phyloP scores from a whole-genome alignment of 2,888 invertebrate genomes.

The Drosophila colorata region DNA sequence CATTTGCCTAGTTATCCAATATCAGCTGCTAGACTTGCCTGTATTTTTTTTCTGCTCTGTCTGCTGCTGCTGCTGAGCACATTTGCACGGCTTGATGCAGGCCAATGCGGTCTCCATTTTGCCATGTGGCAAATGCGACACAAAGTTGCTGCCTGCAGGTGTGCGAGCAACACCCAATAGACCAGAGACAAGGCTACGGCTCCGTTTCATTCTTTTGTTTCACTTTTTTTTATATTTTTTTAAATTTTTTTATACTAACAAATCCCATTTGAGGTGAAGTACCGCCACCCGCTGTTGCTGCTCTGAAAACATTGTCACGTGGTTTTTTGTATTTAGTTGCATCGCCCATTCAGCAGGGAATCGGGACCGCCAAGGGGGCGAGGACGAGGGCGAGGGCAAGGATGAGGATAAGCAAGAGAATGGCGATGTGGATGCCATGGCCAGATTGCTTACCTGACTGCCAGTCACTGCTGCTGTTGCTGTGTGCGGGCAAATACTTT shows the following conservation, averaged over 20 bases:
- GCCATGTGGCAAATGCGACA: slow-evolving; percentile 41
- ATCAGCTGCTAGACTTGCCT: slow-evolving; percentile 12
- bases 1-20: slow-evolving; percentile 54
- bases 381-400: slow-evolving; percentile 17
- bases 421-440: slow-evolving; percentile 27
- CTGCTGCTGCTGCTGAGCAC: slow-evolving; percentile 16
- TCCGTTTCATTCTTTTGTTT: slow-evolving; percentile 1
- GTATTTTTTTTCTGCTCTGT: slow-evolving; percentile 8
- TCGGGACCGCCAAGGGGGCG: slow-evolving; percentile 17
- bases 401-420: slow-evolving; percentile 1
- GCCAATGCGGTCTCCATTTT: slow-evolving; percentile 61
- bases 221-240: neutral
- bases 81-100: slow-evolving; percentile 49
- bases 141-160: slow-evolving; percentile 33
- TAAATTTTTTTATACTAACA: slow-evolving; percentile 5
- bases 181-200: slow-evolving; percentile 21
- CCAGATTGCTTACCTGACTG: slow-evolving; percentile 58
- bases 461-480: slow-evolving; percentile 22
- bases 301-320: slow-evolving; percentile 77
- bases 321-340: slow-evolving; percentile 76
- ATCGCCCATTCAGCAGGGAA: slow-evolving; percentile 36
- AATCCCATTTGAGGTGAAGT: slow-evolving; percentile 20
- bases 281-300: slow-evolving; percentile 10
- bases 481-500: slow-evolving; percentile 26
- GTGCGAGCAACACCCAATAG: slow-evolving; percentile 24